Evolutionary conservation across 1,140 invertebrate genomes (phyloP), one percentile per base, ranked within the genome.

Genomic region (Colletes latitarsis): DNA sequence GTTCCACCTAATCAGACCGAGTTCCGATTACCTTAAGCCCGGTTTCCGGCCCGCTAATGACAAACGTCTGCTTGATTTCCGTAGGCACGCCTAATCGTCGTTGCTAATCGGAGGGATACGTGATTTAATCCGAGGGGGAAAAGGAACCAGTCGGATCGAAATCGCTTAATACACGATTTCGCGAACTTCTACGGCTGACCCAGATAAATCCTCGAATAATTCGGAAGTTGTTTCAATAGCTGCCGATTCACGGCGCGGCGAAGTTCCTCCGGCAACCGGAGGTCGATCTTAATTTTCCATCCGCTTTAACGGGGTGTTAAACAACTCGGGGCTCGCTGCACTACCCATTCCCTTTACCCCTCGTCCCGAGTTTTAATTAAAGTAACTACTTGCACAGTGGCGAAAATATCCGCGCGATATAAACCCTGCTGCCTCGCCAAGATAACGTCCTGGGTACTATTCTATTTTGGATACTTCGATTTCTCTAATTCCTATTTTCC

Each of bases 21-120:
- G 83, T 90, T 89, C 85, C 87, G 83, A 77, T 82, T 87, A 80
- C 85, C 84, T 86, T 85, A 85, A 84, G 76, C 66, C 76, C 66
- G 76, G 87, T 87, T 89, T 88, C 87, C 85, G 74, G 79, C 79
- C 80, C 70, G 80, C 75, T 90, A 89, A 90, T 85, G 86, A 88
- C 86, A 84, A 85, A 83, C 86, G 85, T 87, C 84, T 84, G 83
- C 63, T 77, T 80, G 83, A 83, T 83, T 88, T 85, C 85, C 74
- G 21, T 21, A 9, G 9, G 43, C 14, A 21, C 43, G 43, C n/a
- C 63, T 49, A 3, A 14, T 15, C 63, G 43, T 49, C 43, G n/a
- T 46, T 49, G 10, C 43, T 67, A 67, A 67, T 67, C 64, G 64
- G 14, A 19, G 43, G 64, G 64, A 46, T 67, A 49, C 64, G 64